Evolutionary conservation across 2,888 invertebrate species (phyloP).

Genomic region (Alviniconcha strummeri): DNA sequence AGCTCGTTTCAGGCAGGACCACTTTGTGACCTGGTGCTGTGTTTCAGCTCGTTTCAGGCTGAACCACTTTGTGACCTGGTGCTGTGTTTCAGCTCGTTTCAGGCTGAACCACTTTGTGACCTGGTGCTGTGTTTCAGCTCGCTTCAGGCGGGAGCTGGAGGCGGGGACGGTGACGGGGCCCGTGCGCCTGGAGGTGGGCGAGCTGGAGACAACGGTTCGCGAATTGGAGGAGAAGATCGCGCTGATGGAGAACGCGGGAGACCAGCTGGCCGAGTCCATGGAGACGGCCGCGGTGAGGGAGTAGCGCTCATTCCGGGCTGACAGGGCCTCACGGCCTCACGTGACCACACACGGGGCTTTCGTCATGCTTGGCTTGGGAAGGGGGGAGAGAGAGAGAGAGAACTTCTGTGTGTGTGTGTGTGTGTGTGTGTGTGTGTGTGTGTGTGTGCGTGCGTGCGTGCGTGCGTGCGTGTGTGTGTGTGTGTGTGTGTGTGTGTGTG

Average conservation of each 20-base stretch:
- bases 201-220: slow-evolving; percentile 46
- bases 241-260: slow-evolving; percentile 62
- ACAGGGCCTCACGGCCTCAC: no score
- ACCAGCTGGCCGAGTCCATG: slow-evolving; percentile 63
- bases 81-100: no score
- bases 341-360: no score
- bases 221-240: slow-evolving; percentile 62
- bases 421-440: not conserved
- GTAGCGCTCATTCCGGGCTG: not conserved
- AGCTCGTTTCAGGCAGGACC: no score
- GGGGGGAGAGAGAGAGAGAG: not conserved
- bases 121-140: slow-evolving; percentile 35
- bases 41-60: no score
- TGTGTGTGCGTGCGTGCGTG: not conserved
- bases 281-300: slow-evolving; percentile 62
- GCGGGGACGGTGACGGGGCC: slow-evolving; percentile 33
- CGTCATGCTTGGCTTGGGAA: not conserved
- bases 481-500: not conserved
- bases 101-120: no score
- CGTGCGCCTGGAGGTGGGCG: slow-evolving; percentile 40
- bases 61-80: no score
- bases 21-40: no score
- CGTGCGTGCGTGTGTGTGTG: not conserved
- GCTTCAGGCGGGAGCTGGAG: slow-evolving; percentile 50
- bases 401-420: not conserved